Conservation (phyloP, 2,797 vertebrate species). For the Peromyscus nudipes region DNA sequence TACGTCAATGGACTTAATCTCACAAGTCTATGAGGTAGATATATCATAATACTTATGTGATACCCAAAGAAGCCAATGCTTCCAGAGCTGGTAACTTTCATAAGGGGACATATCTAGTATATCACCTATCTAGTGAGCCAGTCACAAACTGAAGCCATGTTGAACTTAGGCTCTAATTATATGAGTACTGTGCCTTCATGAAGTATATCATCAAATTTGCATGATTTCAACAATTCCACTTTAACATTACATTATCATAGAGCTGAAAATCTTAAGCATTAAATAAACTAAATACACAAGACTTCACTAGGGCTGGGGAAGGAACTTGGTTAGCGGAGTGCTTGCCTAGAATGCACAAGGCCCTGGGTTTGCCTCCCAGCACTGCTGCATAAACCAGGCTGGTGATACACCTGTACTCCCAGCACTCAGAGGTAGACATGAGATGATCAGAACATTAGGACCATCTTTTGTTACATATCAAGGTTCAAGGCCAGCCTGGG, state of each 20-base stretch:
- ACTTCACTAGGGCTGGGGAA: not conserved
- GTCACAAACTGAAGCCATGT: not conserved
- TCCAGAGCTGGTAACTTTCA: slow-evolving; percentile 10
- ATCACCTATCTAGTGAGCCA: slow-evolving; percentile 2
- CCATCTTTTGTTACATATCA: not conserved
- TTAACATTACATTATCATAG: not conserved
- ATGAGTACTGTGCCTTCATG: not conserved
- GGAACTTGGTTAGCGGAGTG: not conserved
- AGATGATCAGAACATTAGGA: not conserved
- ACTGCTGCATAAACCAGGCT: not conserved
- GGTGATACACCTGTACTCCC: no score
- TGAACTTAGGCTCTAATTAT: not conserved
- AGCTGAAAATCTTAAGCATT: slow-evolving; percentile 12
- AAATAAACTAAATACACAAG: slow-evolving; percentile 20
- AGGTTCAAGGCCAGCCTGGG: not conserved
- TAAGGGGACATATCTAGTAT: not conserved
- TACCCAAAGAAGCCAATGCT: not conserved
- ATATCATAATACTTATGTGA: not conserved
- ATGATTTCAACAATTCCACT: not conserved
- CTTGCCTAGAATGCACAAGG: not conserved
- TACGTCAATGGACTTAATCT: slow-evolving; percentile 4
- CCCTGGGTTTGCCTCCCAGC: not conserved
- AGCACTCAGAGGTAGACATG: not conserved
- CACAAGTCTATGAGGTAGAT: not conserved
- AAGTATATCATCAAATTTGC: not conserved